Evolutionary conservation across 2,113 vertebrate species (phyloP), one percentile per base, ranked within the genome.

Genomic region (Nyctibius bracteatus): DNA sequence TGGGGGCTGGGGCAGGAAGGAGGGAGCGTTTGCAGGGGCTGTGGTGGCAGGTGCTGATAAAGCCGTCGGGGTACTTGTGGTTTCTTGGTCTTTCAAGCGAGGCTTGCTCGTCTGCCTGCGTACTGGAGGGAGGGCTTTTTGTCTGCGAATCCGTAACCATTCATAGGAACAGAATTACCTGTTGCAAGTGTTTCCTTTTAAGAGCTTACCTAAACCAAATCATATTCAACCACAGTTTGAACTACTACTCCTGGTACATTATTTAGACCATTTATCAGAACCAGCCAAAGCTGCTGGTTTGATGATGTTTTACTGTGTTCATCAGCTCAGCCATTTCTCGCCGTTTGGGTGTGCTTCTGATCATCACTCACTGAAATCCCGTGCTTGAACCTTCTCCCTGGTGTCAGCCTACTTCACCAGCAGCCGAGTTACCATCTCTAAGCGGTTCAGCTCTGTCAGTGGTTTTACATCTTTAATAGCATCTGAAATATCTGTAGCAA

Each of bases 391-490:
- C 80, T 57, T 58, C 47, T 44, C 72, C 74, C 52, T 24, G 39
- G 52, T 51, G 59, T 86, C 94, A 95, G 49, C 44, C 70, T 78
- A 6, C 90, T 73, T 74, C 75, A 23, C 30, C 41, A 66, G 81
- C 72, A 96, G 66, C 41, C 3, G 12, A 70, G 68, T 80, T 93
- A 77, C 62, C 80, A 81, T 89, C 93, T 81, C 46, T 87, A 89
- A 97, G 85, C 2, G 0, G 51, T 92, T 96, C 79, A 91, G 65
- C 78, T 59, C 84, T 81, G 46, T 79, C 82, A 51, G 46, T 39
- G 54, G 72, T 91, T 94, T 85, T 97, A 93, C 70, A 92, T 97
- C 91, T 95, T 90, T 94, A 95, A 93, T 81, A 63, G 87, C 80
- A 86, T 89, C 85, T 91, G 81, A 81, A 86, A 73, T 94, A 84